A percentile compares a stretch with the other conserved stretches of the same genome.
These are phyloP conservation scores for Papilio polytes DNA, from an alignment of 1,140 invertebrate species.

Conservation along the genomic window DNA sequence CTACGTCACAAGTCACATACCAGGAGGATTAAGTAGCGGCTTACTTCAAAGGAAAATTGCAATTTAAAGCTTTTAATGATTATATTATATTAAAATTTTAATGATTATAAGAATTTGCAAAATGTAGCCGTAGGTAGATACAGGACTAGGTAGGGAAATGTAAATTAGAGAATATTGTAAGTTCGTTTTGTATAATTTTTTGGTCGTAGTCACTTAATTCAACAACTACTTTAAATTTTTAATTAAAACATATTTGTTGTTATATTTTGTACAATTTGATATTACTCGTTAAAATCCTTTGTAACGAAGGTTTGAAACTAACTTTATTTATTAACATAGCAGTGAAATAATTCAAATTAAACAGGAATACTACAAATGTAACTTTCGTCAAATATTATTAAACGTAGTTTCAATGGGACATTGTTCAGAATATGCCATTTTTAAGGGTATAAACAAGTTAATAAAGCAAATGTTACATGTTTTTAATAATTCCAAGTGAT, in stretches of 20 bases:
- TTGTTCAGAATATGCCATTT: background rate
- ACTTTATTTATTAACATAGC: background rate
- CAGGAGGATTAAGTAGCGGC: background rate
- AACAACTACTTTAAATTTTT: too few relatives aligned
- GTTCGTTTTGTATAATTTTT: too few relatives aligned
- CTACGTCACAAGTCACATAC: background rate
- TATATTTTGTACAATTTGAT: background rate
- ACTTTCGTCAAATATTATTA: slow-evolving; percentile 1
- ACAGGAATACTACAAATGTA: background rate
- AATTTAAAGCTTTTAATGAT: background rate
- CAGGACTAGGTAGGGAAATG: too few relatives aligned
- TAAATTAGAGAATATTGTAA: too few relatives aligned
- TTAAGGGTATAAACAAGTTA: background rate
- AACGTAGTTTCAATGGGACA: background rate
- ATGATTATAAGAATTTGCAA: too few relatives aligned
- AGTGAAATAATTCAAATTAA: background rate
- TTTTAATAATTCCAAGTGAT: background rate
- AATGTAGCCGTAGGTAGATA: too few relatives aligned
- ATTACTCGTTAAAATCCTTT: slow-evolving; percentile 1
- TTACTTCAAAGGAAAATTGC: slow-evolving; percentile 4
- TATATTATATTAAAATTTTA: background rate
- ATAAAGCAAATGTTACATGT: background rate
- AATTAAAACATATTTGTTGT: too few relatives aligned
- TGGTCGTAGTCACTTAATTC: too few relatives aligned
- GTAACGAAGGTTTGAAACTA: background rate